Evolutionary conservation across 2,797 vertebrate species (phyloP).

Genomic region (Propithecus deckenii): DNA sequence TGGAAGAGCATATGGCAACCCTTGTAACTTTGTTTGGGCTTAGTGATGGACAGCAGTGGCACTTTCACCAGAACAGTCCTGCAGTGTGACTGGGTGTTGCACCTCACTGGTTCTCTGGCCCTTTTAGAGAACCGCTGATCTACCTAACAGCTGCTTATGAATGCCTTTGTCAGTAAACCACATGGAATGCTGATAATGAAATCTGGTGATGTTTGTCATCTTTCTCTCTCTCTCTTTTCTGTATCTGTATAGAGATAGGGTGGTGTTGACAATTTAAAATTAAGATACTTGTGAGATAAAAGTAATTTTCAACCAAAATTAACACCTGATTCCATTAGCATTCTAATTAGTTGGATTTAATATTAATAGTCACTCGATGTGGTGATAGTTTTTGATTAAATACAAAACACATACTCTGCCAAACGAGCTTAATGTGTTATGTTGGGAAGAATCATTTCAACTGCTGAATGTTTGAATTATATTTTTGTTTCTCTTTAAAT

Average conservation of each 20-base stretch:
- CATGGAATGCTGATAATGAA: background rate
- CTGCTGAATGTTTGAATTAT: background rate
- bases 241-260: background rate
- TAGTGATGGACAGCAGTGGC: accelerated
- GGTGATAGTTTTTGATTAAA: background rate
- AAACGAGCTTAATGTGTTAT: background rate
- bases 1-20: background rate
- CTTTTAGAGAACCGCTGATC: background rate
- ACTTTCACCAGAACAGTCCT: background rate
- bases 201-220: background rate
- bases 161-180: background rate
- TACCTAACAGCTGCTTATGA: background rate
- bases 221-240: background rate
- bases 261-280: background rate
- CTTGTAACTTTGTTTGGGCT: background rate
- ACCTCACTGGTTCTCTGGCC: background rate
- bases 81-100: accelerated
- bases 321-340: background rate
- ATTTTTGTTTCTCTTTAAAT: background rate
- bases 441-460: background rate
- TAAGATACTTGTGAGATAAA: background rate
- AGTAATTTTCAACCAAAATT: background rate
- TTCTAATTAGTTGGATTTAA: background rate
- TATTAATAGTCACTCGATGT: background rate
- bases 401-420: background rate